phyloP scores from a whole-genome alignment of 2,888 invertebrate species.

The Meteorus cinctellus region DNA sequence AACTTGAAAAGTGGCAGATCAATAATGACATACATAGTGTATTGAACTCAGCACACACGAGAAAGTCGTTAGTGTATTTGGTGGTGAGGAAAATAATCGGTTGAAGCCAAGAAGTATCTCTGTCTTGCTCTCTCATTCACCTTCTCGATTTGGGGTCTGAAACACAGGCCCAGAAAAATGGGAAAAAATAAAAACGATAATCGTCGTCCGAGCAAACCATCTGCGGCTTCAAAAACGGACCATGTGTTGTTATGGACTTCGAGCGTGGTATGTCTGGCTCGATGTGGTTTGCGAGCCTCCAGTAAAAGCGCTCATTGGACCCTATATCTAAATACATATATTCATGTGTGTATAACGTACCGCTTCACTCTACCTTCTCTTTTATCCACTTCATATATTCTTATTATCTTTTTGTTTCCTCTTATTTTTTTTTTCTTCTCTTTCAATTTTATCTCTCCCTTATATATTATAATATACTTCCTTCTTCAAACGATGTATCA shows the following conservation, averaged over 20 bases:
- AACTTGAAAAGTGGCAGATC: background rate
- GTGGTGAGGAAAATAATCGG: slow-evolving; percentile 21
- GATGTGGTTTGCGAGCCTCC: slow-evolving; percentile 32
- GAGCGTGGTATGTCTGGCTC: slow-evolving; percentile 34
- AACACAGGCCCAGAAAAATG: slow-evolving; percentile 54
- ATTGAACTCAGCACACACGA: slow-evolving; percentile 3
- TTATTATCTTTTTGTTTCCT: background rate
- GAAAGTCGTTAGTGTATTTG: slow-evolving; percentile 12
- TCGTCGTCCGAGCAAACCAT: slow-evolving; percentile 68
- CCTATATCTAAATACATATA: slow-evolving; percentile 13
- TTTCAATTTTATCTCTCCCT: slow-evolving; percentile 28
- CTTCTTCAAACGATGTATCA: background rate
- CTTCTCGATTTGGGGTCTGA: slow-evolving; percentile 54
- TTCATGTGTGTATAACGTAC: background rate
- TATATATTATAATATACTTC: slow-evolving; percentile 22
- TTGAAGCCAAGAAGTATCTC: background rate
- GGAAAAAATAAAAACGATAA: slow-evolving; percentile 63
- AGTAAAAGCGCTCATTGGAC: slow-evolving; percentile 30
- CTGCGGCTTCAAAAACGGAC: slow-evolving; percentile 68
- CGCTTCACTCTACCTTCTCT: slow-evolving; percentile 30
- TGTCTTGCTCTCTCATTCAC: background rate
- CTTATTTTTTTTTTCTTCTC: slow-evolving; percentile 1
- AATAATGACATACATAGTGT: background rate
- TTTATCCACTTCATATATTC: slow-evolving; percentile 9
- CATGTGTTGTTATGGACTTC: slow-evolving; percentile 43